Evolutionary conservation across 1,140 invertebrate species (phyloP).

Genomic region (Callitettix versicolor): DNA sequence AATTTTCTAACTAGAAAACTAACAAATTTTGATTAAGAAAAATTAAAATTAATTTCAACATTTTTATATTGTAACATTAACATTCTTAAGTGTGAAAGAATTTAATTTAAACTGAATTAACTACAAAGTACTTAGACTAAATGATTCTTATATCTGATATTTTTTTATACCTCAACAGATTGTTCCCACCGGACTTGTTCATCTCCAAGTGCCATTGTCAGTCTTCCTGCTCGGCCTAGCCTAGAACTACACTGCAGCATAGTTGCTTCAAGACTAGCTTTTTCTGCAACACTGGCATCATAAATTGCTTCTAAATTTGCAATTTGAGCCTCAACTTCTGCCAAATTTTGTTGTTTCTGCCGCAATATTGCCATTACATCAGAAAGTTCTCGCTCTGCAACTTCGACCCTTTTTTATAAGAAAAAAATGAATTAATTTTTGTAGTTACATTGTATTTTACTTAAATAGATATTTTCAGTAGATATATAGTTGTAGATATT

Average conservation of each 20-base stretch:
- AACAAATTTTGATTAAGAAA: too few species aligned
- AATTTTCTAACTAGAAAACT: too few species aligned
- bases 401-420: slow-evolving; percentile 44
- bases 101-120: too few species aligned
- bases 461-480: too few species aligned
- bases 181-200: slow-evolving; percentile 75
- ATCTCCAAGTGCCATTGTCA: slow-evolving; percentile 74
- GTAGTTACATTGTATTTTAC: neutral
- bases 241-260: slow-evolving; percentile 67
- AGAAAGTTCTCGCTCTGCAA: slow-evolving; percentile 22
- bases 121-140: too few species aligned
- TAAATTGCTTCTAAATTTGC: slow-evolving; percentile 58
- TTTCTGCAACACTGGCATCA: slow-evolving; percentile 44
- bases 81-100: too few species aligned
- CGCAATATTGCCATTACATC: slow-evolving; percentile 60
- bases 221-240: slow-evolving; percentile 63
- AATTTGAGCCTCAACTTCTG: slow-evolving; percentile 52
- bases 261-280: slow-evolving; percentile 44
- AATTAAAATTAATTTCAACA: too few species aligned
- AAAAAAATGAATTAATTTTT: neutral
- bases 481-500: too few species aligned
- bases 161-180: slow-evolving; percentile 58
- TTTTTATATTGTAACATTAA: too few species aligned
- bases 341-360: slow-evolving; percentile 69
- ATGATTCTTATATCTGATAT: too few species aligned